Conservation (phyloP, 2,888 invertebrate species). For the Pachymerium ferrugineum region DNA sequence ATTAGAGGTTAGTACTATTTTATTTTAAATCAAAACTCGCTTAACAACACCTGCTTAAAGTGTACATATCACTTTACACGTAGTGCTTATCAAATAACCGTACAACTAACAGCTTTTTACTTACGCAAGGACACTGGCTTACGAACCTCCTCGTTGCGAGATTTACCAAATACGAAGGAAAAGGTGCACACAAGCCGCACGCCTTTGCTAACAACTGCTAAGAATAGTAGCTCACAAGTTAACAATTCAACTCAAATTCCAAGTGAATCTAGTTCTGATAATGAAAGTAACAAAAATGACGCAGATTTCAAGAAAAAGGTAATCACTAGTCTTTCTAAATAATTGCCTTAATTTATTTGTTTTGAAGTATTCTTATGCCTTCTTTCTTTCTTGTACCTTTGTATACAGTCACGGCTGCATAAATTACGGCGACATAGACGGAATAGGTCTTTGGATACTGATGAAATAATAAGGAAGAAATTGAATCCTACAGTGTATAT, state of each 20-base stretch:
- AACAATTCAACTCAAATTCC: neutral
- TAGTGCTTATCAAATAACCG: no score
- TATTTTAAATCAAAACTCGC: no score
- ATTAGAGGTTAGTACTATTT: neutral
- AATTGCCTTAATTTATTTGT: neutral
- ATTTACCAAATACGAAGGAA: neutral
- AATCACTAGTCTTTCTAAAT: no score
- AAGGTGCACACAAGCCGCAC: neutral
- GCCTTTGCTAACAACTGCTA: neutral
- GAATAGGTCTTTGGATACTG: conserved; percentile 16
- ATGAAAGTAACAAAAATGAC: neutral
- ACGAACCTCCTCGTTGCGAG: neutral
- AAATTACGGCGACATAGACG: conserved; percentile 9
- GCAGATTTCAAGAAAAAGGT: neutral
- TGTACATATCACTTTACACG: no score
- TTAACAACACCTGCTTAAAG: no score
- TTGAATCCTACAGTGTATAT: neutral
- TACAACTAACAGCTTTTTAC: no score
- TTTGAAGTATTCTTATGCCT: no score
- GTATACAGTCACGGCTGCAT: neutral
- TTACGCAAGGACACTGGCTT: no score
- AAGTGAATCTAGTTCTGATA: neutral
- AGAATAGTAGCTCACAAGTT: no score
- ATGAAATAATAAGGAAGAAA: neutral
- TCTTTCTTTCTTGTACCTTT: neutral